Conservation (phyloP, 2,888 invertebrate genomes). For the Euphydryas editha region DNA sequence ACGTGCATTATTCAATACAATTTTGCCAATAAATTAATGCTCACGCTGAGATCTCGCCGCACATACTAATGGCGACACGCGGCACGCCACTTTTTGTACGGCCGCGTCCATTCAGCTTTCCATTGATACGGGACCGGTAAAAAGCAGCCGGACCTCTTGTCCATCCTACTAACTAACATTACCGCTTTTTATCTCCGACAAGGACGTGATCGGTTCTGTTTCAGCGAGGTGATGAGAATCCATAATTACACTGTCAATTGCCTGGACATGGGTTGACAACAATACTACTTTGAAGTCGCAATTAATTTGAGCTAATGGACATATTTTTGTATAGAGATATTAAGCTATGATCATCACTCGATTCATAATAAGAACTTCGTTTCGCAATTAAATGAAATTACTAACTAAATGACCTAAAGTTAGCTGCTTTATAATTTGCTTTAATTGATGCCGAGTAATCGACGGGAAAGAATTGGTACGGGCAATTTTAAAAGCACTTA, state of each 20-base stretch:
- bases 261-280: conserved; percentile 38
- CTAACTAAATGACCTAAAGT: conserved; percentile 10
- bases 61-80: conserved; percentile 82
- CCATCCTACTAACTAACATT: conserved; percentile 66
- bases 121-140: conserved; percentile 73
- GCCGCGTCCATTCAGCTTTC: conserved; percentile 70
- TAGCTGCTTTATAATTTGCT: conserved; percentile 28
- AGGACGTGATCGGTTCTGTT: conserved; percentile 74
- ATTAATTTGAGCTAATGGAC: conserved; percentile 39
- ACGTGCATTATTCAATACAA: conserved; percentile 75
- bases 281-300: conserved; percentile 36
- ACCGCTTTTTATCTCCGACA: conserved; percentile 65
- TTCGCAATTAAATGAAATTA: conserved; percentile 24
- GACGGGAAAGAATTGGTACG: conserved; percentile 21
- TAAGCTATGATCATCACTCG: conserved; percentile 13
- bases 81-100: conserved; percentile 69
- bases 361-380: neutral
- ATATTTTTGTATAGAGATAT: conserved; percentile 33
- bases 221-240: conserved; percentile 59
- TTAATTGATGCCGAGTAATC: conserved; percentile 30
- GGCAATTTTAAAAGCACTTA: conserved; percentile 29
- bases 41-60: conserved; percentile 71
- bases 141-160: conserved; percentile 63
- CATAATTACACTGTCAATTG: conserved; percentile 59
- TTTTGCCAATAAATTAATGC: conserved; percentile 81